Evolutionary conservation across 2,797 vertebrate genomes (phyloP).

Genomic region (Fratercula arctica): DNA sequence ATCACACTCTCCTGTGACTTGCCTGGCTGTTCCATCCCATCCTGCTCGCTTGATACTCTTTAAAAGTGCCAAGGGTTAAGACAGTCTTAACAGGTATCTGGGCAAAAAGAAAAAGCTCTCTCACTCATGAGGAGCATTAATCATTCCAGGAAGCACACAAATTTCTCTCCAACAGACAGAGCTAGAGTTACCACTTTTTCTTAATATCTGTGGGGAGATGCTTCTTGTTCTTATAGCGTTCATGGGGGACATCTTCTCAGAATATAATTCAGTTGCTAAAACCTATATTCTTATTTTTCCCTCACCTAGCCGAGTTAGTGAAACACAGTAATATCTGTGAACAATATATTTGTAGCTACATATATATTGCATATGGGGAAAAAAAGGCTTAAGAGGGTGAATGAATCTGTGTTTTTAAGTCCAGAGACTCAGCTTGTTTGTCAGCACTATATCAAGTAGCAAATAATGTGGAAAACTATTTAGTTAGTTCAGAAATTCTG

Average conservation of each 20-base stretch:
- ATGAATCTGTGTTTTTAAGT: neutral
- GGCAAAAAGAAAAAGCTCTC: conserved; percentile 50
- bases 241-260: neutral
- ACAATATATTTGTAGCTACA: neutral
- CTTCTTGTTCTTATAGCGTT: neutral
- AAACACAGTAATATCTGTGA: neutral
- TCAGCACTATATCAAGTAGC: neutral
- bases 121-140: neutral
- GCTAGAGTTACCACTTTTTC: neutral
- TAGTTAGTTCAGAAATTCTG: neutral
- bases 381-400: neutral
- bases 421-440: neutral
- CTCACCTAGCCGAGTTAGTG: neutral
- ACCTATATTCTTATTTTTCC: neutral
- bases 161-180: neutral
- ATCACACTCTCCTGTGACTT: neutral
- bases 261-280: neutral
- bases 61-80: neutral
- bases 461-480: neutral
- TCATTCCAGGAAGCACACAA: neutral
- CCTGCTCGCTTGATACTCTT: neutral
- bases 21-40: neutral
- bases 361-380: neutral
- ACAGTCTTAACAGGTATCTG: neutral
- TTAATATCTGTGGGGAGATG: neutral